Conservation (phyloP, 1,140 invertebrate species). For the Nephotettix cincticeps region DNA sequence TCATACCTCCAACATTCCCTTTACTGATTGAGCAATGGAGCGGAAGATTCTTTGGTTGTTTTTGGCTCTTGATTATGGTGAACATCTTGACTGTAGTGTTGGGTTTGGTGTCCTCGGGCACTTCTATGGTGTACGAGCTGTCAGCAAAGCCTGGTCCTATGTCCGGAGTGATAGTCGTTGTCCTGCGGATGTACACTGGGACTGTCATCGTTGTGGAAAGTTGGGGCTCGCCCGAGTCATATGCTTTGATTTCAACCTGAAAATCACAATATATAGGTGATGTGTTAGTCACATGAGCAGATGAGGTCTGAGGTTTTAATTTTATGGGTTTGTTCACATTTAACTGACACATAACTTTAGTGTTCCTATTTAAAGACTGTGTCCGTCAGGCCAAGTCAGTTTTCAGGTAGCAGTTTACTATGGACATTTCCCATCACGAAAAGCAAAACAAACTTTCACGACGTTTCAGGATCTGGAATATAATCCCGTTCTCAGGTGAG, state of each 20-base stretch:
- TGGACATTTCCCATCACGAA: no score
- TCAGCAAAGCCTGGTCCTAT: conserved; percentile 80
- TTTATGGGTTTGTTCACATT: no score
- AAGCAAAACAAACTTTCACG: no score
- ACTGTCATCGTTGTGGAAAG: conserved; percentile 76
- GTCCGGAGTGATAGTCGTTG: conserved; percentile 62
- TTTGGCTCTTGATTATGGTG: conserved; percentile 67
- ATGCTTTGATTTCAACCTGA: conserved; percentile 79
- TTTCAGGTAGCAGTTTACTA: no score
- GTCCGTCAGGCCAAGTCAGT: no score
- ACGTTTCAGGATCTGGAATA: no score
- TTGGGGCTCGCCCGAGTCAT: conserved; percentile 83
- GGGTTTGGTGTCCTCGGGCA: conserved; percentile 71
- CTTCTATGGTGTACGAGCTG: conserved; percentile 74
- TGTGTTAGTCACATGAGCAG: no score
- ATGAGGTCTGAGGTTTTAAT: no score
- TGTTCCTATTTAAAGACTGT: no score
- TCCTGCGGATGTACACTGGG: conserved; percentile 79
- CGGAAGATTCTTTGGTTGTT: conserved; percentile 10
- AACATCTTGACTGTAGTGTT: conserved; percentile 69
- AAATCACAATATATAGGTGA: conserved; percentile 38
- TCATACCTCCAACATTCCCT: conserved; percentile 15
- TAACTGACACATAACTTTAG: no score
- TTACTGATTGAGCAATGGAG: conserved; percentile 7
- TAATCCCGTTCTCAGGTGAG: no score